Base-by-base conservation (phyloP, 2,113 vertebrate genomes). In the Sapayoa aenigma region DNA sequence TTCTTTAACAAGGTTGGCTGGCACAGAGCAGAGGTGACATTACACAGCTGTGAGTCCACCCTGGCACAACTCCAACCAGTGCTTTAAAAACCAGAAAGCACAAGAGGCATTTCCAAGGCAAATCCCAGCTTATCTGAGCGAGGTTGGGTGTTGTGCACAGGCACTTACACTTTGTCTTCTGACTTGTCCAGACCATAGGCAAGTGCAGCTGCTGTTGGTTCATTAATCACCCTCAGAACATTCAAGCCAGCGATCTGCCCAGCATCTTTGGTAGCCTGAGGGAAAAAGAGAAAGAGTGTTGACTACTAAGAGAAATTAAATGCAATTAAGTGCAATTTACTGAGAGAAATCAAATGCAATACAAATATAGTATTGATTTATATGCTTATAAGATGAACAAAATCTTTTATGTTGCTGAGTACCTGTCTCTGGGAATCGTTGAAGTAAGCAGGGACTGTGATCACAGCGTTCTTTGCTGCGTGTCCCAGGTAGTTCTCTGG, bases 391-490 rank as follows among this genome's bases (percentile, higher is more conserved):
- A 47, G 46, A 21, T 21, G 10, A 47, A 9, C 3, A 4, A 49
- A 67, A 50, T 11, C 42, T 63, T 52, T 24, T 5, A 42, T 53
- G 60, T 23, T 37, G n/a, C 8, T 33, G 50, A 87, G 35, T 96
- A 99, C 99, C 99, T 99, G 99, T 98, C 99, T 98, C 97, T 99
- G 99, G 55, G 99, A 99, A 95, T 99, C 99, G 25, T 99, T 99
- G 98, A 99, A 99, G 97, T 99, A 99, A 65, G 99, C 99, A 75
- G 99, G 99, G 15, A 99, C 99, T 30, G 99, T 99, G 90, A 99
- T 97, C 28, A 99, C 99, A 7, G 99, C 99, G 7, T 99, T 99
- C 98, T 99, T 99, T 90, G 99, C 99, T 28, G 97, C 69, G 56
- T 98, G 99, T 24, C 99, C 99, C 97, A 99, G 93, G 87, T 99